A percentile compares a stretch with the other conserved stretches of the same genome.
Evolutionary conservation across 1,140 invertebrate genomes (phyloP).

Genomic region (Drosophila dunni): DNA sequence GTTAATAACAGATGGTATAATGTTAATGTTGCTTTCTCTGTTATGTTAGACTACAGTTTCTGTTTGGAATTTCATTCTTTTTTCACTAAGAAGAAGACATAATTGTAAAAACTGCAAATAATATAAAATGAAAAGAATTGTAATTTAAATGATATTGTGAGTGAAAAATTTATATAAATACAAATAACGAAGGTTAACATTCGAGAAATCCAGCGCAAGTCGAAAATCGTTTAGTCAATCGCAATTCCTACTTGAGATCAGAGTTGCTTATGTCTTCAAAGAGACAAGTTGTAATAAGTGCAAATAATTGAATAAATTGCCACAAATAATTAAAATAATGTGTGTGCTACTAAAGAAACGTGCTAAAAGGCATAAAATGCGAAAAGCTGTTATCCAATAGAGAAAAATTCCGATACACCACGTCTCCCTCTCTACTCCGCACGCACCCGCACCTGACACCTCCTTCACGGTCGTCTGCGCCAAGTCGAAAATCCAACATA

Average conservation of each 20-base stretch:
- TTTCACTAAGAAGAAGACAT: constrained; percentile 30
- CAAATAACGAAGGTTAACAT: neutral
- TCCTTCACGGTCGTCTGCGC: constrained; percentile 39
- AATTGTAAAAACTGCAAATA: constrained; percentile 36
- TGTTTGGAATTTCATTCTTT: constrained; percentile 42
- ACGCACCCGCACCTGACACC: constrained; percentile 47
- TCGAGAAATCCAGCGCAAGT: neutral
- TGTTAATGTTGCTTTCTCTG: constrained; percentile 9
- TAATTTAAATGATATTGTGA: neutral
- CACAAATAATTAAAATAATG: constrained; percentile 32
- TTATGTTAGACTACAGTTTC: constrained; percentile 33
- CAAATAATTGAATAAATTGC: constrained; percentile 23
- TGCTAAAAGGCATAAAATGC: constrained; percentile 39
- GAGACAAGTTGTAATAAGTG: constrained; percentile 40
- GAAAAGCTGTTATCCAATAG: constrained; percentile 61
- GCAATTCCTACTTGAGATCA: constrained; percentile 26
- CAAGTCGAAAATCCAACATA: constrained; percentile 47
- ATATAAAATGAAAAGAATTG: constrained; percentile 19
- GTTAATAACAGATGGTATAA: constrained; percentile 9
- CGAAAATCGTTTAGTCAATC: constrained; percentile 18
- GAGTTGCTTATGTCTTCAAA: constrained; percentile 36
- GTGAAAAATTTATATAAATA: constrained; percentile 16
- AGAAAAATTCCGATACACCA: constrained; percentile 59
- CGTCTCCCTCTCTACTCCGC: constrained; percentile 12
- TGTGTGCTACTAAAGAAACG: constrained; percentile 33